These are phyloP conservation scores for Athripsodes cinereus DNA, from an alignment of 2,888 invertebrate genomes.

Conservation along the genomic window DNA sequence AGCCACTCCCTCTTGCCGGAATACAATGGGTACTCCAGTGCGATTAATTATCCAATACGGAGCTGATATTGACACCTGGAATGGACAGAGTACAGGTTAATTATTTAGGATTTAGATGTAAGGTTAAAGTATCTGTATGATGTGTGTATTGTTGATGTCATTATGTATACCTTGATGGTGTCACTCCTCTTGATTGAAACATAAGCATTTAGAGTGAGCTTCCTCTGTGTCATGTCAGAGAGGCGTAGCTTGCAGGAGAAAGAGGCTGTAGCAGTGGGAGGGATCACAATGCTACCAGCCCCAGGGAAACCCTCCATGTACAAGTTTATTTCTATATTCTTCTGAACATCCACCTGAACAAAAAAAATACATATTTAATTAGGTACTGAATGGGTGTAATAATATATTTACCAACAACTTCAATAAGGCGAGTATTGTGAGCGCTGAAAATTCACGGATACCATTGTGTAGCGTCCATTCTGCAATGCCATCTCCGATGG, in stretches of 20 bases:
- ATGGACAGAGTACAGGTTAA: too few species aligned
- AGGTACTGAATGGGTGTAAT: too few species aligned
- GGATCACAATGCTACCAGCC: conserved; percentile 56
- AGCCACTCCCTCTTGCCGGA: conserved; percentile 80
- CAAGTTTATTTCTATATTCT: conserved; percentile 66
- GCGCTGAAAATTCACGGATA: too few species aligned
- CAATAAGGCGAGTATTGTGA: too few species aligned
- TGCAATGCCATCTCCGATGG: too few species aligned
- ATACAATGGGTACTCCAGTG: conserved; percentile 92
- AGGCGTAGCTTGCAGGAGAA: conserved; percentile 67
- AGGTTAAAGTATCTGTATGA: too few species aligned
- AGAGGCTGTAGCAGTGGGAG: conserved; percentile 40
- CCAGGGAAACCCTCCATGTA: conserved; percentile 80
- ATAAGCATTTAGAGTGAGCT: conserved; percentile 68
- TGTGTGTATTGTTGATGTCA: too few species aligned
- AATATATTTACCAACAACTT: too few species aligned
- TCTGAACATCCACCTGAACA: conserved; percentile 62
- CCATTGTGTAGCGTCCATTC: too few species aligned
- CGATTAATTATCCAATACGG: conserved; percentile 96
- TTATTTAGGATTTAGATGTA: too few species aligned
- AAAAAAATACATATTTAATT: conserved; percentile 2
- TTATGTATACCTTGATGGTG: conserved; percentile 46
- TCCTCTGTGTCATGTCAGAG: conserved; percentile 65
- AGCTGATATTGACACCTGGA: conserved; percentile 69
- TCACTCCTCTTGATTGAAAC: conserved; percentile 42